Evolutionary conservation across 2,888 invertebrate species (phyloP).

Genomic region (Caenorhabditis panamensis): DNA sequence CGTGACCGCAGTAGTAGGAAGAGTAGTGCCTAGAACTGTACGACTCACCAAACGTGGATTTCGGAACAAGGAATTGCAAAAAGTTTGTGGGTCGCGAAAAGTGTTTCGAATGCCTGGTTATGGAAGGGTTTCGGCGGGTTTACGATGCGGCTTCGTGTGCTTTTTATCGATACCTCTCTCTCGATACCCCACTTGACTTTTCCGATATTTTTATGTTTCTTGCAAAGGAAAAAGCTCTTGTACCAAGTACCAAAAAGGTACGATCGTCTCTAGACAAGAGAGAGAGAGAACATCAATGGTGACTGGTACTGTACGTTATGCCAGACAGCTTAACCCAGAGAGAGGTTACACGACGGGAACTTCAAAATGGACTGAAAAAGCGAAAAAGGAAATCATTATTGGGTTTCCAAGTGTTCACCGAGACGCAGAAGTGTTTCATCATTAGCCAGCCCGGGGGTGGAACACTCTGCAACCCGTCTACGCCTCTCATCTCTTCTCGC

Average conservation of each 20-base stretch:
- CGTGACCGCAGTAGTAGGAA: too few species aligned
- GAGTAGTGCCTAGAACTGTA: too few species aligned
- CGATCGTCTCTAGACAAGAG: too few species aligned
- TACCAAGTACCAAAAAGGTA: too few species aligned
- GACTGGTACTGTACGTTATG: too few species aligned
- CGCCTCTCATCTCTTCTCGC: conserved; percentile 13
- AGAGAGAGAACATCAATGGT: too few species aligned
- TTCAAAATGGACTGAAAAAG: background rate
- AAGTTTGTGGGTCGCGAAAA: background rate
- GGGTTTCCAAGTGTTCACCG: conserved; percentile 4
- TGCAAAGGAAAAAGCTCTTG: too few species aligned
- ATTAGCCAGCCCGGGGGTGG: conserved; percentile 42
- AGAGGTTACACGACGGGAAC: too few species aligned
- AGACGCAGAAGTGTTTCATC: conserved; percentile 49
- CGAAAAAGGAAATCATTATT: background rate
- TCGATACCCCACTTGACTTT: background rate
- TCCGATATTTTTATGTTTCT: background rate
- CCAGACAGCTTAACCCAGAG: too few species aligned
- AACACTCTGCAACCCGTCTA: conserved; percentile 36
- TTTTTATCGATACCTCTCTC: background rate
- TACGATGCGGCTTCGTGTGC: conserved; percentile 16
- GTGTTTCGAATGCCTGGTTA: background rate
- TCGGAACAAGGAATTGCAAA: conserved; percentile 23
- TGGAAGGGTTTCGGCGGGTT: conserved; percentile 10
- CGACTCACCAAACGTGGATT: too few species aligned